Conservation (phyloP, 1,140 invertebrate species). For the Melitaea cinxia region DNA sequence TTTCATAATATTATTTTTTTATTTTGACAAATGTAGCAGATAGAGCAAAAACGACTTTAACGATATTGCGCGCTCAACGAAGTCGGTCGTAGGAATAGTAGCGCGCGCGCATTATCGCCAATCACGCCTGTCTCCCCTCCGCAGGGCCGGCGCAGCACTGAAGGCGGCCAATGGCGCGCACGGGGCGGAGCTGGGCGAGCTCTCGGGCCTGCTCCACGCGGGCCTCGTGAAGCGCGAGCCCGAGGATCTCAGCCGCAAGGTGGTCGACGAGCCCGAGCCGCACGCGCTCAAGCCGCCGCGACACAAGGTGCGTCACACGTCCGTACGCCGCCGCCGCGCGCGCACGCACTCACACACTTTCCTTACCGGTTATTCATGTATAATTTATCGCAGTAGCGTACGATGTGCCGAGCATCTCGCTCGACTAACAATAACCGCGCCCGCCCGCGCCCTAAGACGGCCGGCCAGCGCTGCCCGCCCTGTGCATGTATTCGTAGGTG, state of each 20-base stretch:
- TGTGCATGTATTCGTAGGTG: constrained; percentile 44
- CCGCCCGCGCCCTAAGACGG: constrained; percentile 74
- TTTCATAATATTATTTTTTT: too few relatives aligned
- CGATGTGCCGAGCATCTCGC: constrained; percentile 71
- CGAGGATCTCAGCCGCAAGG: constrained; percentile 82
- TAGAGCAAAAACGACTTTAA: constrained; percentile 52
- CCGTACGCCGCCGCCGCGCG: constrained; percentile 77
- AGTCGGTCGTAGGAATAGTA: constrained; percentile 58
- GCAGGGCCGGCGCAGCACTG: constrained; percentile 74
- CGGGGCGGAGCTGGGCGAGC: constrained; percentile 82
- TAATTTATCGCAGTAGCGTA: constrained; percentile 70
- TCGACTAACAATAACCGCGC: constrained; percentile 74
- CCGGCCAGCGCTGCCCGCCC: constrained; percentile 68
- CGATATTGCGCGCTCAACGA: constrained; percentile 59
- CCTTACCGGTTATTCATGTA: constrained; percentile 74
- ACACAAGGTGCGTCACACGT: constrained; percentile 81
- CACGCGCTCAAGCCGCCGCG: constrained; percentile 78
- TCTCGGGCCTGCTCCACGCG: constrained; percentile 80
- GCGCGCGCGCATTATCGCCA: constrained; percentile 74
- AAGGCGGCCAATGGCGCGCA: constrained; percentile 80
- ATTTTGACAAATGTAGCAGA: background rate
- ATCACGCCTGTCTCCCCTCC: constrained; percentile 73
- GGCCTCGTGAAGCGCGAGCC: constrained; percentile 82
- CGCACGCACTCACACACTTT: constrained; percentile 78
- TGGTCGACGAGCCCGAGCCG: constrained; percentile 76